Base-by-base conservation (phyloP, 2,113 vertebrate species). In the Cariama cristata region DNA sequence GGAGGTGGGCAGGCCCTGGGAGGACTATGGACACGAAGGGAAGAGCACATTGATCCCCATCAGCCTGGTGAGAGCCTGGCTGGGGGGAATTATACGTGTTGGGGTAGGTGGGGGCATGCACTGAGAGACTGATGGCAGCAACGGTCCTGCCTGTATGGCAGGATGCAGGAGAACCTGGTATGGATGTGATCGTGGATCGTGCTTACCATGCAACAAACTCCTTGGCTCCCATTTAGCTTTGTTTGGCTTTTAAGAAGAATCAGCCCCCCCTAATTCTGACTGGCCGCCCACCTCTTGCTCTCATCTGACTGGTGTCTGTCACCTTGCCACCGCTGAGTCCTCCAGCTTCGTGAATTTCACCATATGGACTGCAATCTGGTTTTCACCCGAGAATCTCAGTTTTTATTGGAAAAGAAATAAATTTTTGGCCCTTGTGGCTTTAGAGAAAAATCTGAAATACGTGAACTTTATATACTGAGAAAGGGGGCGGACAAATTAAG, bases 171-270 rank as follows among this genome's bases (percentile, higher is more conserved):
- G 10, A 38, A 49, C 38, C 30, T 19, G 33, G 14, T 63, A 22
- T 5, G 19, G 40, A 56, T 23, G 33, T 19, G 16, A 40, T 40
- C 49, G 33, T 1, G 0, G 12, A 62, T 33, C 38, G 11, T 21
- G 11, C 50, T 53, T 20, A 59, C 63, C 32, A 10, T 0, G 1
- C 14, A 26, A 33, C 1, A 2, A 35, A 38, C 5, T 8, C 22
- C 32, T 50, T 60, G 50, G 49, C 7, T 90, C 45, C 18, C 40
- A 3, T 42, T 77, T 21, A 66, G 19, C 58, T 77, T 60, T 30
- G 3, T 55, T 23, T 93, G 86, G 24, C 24, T 86, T 64, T 68
- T 22, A 24, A n/a, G n/a, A 56, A 58, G 59, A 11, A 68, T 30
- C 47, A 40, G 20, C n/a, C 50, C 49, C 20, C 0, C 1, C 30